phyloP scores from a whole-genome alignment of 2,888 invertebrate species.

The Cenopis cana region DNA sequence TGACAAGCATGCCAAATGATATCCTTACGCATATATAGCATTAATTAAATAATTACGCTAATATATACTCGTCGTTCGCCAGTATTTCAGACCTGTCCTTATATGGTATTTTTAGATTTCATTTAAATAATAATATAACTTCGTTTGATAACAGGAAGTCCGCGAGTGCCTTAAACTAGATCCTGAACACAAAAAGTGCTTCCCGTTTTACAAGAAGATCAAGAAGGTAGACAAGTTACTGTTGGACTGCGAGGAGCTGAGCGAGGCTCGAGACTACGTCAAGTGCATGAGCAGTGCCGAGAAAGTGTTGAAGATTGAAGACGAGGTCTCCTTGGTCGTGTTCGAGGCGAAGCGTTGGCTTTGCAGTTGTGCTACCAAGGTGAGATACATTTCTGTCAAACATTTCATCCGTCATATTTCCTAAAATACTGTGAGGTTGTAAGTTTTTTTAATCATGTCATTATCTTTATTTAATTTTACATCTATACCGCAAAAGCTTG shows the following conservation, averaged over 20 bases:
- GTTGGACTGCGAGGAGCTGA: constrained; percentile 86
- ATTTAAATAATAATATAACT: background rate
- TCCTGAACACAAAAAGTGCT: constrained; percentile 98
- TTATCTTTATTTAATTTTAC: too few species aligned
- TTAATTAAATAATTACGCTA: too few species aligned
- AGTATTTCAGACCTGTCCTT: too few species aligned
- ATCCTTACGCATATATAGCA: too few species aligned
- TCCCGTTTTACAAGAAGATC: constrained; percentile 97
- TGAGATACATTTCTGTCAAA: too few species aligned
- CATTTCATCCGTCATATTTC: too few species aligned
- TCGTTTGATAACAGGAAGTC: constrained; percentile 86
- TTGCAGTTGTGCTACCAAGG: constrained; percentile 90
- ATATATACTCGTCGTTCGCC: too few species aligned
- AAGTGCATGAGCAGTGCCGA: constrained; percentile 89
- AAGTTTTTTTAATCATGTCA: too few species aligned
- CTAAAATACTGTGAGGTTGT: too few species aligned
- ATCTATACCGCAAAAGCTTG: too few species aligned
- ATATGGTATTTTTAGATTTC: too few species aligned
- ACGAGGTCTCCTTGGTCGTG: constrained; percentile 88
- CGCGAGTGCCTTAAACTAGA: constrained; percentile 98
- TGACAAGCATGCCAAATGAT: too few species aligned
- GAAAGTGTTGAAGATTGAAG: constrained; percentile 88
- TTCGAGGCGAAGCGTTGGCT: constrained; percentile 91
- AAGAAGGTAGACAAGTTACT: constrained; percentile 96
- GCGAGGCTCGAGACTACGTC: constrained; percentile 86